phyloP scores from a whole-genome alignment of 30 jellyfish, hydroid and myxozoan species.

The Phacellophora camtschatica region DNA sequence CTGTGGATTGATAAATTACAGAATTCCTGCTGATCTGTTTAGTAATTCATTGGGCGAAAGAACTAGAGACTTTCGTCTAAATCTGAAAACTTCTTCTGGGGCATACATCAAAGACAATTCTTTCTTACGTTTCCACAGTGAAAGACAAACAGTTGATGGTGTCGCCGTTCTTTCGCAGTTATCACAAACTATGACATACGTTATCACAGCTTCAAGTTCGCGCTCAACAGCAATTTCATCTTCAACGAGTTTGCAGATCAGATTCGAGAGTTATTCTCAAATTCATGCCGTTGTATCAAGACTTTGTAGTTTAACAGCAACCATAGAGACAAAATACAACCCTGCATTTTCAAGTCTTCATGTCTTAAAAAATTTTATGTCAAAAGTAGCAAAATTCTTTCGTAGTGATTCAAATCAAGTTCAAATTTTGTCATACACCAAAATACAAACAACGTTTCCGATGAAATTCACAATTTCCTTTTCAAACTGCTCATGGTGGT shows the following conservation, averaged over 20 bases:
- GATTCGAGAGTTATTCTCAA: slow-evolving; percentile 22
- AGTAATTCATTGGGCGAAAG: slow-evolving; percentile 71
- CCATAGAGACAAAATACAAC: slow-evolving; percentile 3
- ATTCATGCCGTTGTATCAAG: neutral
- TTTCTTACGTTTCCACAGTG: slow-evolving; percentile 21
- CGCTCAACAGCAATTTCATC: slow-evolving; percentile 34
- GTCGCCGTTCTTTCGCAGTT: slow-evolving; percentile 33
- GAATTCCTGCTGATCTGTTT: slow-evolving; percentile 57
- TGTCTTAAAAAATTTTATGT: slow-evolving; percentile 39
- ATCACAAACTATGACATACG: slow-evolving; percentile 6
- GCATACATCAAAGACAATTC: neutral
- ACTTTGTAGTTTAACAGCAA: slow-evolving; percentile 23
- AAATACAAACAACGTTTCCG: slow-evolving; percentile 13
- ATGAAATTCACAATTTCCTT: neutral
- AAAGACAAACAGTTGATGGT: slow-evolving; percentile 31
- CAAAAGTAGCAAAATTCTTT: slow-evolving; percentile 7
- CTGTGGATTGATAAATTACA: slow-evolving; percentile 58
- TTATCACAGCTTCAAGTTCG: slow-evolving; percentile 48
- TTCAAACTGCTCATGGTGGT: neutral
- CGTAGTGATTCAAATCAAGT: slow-evolving; percentile 12
- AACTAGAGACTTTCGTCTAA: slow-evolving; percentile 56
- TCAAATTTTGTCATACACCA: slow-evolving; percentile 42
- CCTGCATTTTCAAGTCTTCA: slow-evolving; percentile 46
- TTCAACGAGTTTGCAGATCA: slow-evolving; percentile 7
- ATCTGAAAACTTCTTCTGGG: slow-evolving; percentile 21